These are phyloP conservation scores for Hemiprocne comata DNA, from an alignment of 2,113 vertebrate genomes.

Conservation along the genomic window DNA sequence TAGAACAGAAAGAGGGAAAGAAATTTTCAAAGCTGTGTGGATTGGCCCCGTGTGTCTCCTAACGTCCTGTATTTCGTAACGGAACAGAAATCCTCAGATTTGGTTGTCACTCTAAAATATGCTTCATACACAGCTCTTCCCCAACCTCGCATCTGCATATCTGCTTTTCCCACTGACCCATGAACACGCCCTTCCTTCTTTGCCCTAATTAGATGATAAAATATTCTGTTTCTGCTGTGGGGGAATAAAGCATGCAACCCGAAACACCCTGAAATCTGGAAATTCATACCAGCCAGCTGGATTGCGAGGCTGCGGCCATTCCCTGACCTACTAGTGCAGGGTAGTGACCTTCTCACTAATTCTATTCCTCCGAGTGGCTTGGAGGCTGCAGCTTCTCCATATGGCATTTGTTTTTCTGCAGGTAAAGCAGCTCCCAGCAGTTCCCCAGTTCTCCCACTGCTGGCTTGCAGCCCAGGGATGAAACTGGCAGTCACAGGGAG, in stretches of 20 bases:
- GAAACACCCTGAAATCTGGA: conserved; percentile 36
- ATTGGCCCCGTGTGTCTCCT: accelerated
- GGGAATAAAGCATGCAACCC: background rate
- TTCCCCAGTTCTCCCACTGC: background rate
- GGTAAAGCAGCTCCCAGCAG: background rate
- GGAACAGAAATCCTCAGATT: background rate
- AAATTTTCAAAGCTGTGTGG: background rate
- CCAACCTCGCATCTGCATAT: background rate
- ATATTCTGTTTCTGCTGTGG: conserved; percentile 17
- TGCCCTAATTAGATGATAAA: conserved; percentile 12
- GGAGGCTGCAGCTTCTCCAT: background rate
- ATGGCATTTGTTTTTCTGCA: background rate
- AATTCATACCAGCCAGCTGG: conserved; percentile 15
- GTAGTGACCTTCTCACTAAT: background rate
- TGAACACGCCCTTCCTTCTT: background rate
- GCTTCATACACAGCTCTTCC: background rate
- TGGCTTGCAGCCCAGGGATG: background rate
- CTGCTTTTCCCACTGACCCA: background rate
- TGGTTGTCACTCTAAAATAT: background rate
- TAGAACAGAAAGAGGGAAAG: background rate
- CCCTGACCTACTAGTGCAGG: background rate
- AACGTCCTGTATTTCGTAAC: background rate
- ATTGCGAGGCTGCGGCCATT: background rate
- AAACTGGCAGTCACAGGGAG: accelerated
- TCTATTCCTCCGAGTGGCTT: background rate